Conservation (phyloP, 2,888 invertebrate species). For the Rhorus exstirpatorius region DNA sequence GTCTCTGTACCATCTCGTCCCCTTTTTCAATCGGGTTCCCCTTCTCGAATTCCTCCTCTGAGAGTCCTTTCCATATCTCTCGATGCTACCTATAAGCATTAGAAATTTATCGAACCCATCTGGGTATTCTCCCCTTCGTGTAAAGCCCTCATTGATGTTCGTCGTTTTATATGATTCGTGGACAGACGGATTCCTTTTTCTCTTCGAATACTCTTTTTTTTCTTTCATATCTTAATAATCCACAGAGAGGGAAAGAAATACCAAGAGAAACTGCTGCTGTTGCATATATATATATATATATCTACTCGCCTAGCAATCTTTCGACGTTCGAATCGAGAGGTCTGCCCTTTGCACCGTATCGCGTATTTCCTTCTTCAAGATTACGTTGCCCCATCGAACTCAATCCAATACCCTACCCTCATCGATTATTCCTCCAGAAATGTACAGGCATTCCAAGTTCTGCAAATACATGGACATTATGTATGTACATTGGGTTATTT, state of each 20-base stretch:
- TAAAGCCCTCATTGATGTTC: slow-evolving; percentile 50
- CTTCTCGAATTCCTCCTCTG: slow-evolving; percentile 16
- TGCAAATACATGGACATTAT: slow-evolving; percentile 17
- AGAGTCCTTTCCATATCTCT: neutral
- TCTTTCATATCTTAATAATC: slow-evolving; percentile 76
- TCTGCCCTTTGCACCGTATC: slow-evolving; percentile 25
- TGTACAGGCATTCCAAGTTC: slow-evolving; percentile 16
- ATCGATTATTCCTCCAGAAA: slow-evolving; percentile 56
- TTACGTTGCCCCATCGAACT: slow-evolving; percentile 33
- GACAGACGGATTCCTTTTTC: slow-evolving; percentile 53
- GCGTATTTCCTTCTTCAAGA: slow-evolving; percentile 51
- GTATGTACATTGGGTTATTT: neutral
- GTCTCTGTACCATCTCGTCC: slow-evolving; percentile 59
- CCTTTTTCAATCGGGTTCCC: slow-evolving; percentile 32
- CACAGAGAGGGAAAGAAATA: slow-evolving; percentile 27
- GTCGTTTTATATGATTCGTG: slow-evolving; percentile 59
- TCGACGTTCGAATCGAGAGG: slow-evolving; percentile 31
- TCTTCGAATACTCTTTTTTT: slow-evolving; percentile 39
- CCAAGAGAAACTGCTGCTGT: slow-evolving; percentile 21
- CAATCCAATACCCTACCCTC: slow-evolving; percentile 44
- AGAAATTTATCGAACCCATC: slow-evolving; percentile 79
- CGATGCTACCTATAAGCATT: slow-evolving; percentile 69
- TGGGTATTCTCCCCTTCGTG: slow-evolving; percentile 18
- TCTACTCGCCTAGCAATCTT: slow-evolving; percentile 30
- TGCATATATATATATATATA: slow-evolving; percentile 13